Evolutionary conservation across 2,113 vertebrate species (phyloP).

Genomic region (Apaloderma vittatum): DNA sequence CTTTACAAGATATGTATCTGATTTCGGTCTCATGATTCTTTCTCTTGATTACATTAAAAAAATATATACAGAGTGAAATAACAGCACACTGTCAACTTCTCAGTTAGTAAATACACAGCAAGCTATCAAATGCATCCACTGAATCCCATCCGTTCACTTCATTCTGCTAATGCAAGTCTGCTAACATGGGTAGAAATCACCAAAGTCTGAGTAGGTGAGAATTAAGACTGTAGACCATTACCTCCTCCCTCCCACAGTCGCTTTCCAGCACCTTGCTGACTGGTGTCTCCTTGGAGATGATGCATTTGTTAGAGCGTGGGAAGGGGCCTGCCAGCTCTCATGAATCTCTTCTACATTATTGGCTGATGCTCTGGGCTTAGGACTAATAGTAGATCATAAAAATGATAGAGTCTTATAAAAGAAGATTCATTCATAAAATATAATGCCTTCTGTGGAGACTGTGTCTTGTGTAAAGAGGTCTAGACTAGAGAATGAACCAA

Average conservation of each 20-base stretch:
- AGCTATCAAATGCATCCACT: not conserved
- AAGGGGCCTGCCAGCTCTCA: not conserved
- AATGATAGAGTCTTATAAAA: not conserved
- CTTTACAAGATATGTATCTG: slow-evolving; percentile 15
- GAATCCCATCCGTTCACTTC: not conserved
- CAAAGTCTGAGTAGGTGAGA: not conserved
- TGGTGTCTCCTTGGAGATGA: not conserved
- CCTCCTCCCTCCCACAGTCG: not conserved
- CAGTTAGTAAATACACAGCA: not conserved
- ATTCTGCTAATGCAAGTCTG: not conserved
- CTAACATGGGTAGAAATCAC: not conserved
- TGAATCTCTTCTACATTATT: not conserved
- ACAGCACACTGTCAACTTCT: not conserved
- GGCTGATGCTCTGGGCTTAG: not conserved
- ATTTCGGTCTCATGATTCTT: not conserved
- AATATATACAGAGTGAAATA: not conserved
- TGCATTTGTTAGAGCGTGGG: not conserved
- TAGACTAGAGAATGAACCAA: not conserved
- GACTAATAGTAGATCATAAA: slow-evolving; percentile 1
- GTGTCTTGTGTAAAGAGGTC: not conserved
- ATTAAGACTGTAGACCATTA: not conserved
- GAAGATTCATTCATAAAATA: not conserved
- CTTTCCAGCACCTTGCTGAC: slow-evolving; percentile 18
- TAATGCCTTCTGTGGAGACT: not conserved
- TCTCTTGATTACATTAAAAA: not conserved